phyloP scores from a whole-genome alignment of 2,797 vertebrate genomes.

The Sebastes reedi region DNA sequence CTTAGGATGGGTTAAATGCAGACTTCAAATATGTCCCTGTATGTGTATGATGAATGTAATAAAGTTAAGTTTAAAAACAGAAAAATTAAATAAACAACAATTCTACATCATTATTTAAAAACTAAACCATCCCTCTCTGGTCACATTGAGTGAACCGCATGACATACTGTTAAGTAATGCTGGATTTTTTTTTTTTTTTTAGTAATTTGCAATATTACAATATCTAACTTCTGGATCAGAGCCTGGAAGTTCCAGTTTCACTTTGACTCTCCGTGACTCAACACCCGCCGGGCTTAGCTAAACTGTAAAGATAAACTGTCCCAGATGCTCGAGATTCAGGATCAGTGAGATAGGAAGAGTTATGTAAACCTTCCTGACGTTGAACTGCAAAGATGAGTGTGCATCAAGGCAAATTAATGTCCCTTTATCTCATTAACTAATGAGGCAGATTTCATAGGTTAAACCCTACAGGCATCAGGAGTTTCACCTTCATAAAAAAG shows the following conservation, averaged over 20 bases:
- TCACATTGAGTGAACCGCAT: background rate
- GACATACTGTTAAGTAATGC: background rate
- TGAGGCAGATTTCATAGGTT: background rate
- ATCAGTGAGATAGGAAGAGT: background rate
- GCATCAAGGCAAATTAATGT: background rate
- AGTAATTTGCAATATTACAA: background rate
- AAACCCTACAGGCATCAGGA: background rate
- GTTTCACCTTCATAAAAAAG: background rate
- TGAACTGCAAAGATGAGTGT: background rate
- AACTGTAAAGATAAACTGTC: slow-evolving; percentile 13
- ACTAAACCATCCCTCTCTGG: background rate
- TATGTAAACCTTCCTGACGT: background rate
- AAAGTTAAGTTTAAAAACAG: background rate
- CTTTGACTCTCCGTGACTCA: background rate
- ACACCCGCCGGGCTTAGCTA: background rate
- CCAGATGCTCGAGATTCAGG: slow-evolving; percentile 4
- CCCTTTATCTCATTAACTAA: background rate
- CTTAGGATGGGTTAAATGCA: no score
- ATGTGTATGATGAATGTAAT: no score
- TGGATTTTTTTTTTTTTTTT: background rate
- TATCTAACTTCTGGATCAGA: background rate
- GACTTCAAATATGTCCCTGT: no score
- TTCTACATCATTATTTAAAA: background rate
- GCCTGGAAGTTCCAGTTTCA: background rate
- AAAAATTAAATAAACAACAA: background rate